Base-by-base conservation (phyloP, 2,888 invertebrate genomes). In the Dicycla oo region DNA sequence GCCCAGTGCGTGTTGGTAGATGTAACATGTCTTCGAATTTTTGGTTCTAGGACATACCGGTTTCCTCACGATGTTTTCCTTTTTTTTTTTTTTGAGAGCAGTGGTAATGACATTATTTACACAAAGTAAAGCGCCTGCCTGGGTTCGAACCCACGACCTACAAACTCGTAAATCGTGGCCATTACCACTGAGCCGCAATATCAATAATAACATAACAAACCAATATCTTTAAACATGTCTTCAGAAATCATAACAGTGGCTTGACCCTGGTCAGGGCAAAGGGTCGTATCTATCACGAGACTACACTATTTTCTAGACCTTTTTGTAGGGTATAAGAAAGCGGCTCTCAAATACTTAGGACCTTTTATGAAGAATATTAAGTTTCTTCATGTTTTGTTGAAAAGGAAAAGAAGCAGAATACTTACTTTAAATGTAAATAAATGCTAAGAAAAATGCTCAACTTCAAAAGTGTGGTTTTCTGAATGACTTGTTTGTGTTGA, bases 231-330 rank as follows among this genome's bases (percentile, higher is more conserved):
- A 68, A 73, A 66, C 51, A 58, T 71, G n/a, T 49, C 60, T 66
- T 54, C 68, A 51, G 62, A 71, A 62, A 72, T 76, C 73, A 71
- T 76, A 77, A 75, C 61, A 70, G 61, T 63, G 60, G 71, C 69
- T 75, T 66, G 73, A 84, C 85, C 83, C 85, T 77, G 76, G 70
- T 82, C 79, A 75, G 26, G 45, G 23, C 38, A 65, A 54, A 61
- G 47, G 26, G 47, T 10, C 69, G 71, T 54, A 77, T 78, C 72
- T 53, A 65, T 77, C 67, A 57, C 23, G 60, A 72, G 49, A 63
- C 66, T 56, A 58, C 58, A 58, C n/a, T 51, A 68, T 80, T 69
- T 73, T 63, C 60, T 60, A 70, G 70, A 34, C 34, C 57, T 74
- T 72, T 58, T 8, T 57, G 10, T 10, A 3, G 13, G 1, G 23